Percentiles rank a stretch among this genome's conserved stretches.
Conservation (phyloP, 2,888 invertebrate species). For the Pristionchus mayeri region DNA sequence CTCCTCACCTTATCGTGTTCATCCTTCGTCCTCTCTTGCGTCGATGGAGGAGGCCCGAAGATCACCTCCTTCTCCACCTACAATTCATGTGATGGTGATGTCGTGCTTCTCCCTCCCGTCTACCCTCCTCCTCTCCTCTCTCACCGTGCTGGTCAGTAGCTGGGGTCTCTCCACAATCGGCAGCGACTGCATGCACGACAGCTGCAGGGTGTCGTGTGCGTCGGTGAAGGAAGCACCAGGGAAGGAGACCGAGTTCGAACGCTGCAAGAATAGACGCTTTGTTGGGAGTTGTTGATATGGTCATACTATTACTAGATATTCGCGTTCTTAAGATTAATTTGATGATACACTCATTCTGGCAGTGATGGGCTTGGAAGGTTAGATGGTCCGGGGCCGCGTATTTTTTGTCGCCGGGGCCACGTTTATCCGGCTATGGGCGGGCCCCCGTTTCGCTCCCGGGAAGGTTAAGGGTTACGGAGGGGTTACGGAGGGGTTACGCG, state of each 20-base stretch:
- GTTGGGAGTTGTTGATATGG: no score
- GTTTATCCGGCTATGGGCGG: no score
- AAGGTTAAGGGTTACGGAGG: no score
- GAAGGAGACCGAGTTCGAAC: constrained; percentile 70
- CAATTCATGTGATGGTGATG: not conserved
- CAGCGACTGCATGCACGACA: constrained; percentile 55
- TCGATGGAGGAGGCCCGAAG: constrained; percentile 31
- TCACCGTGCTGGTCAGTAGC: constrained; percentile 31
- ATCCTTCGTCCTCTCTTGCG: constrained; percentile 24
- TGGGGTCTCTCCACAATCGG: constrained; percentile 50
- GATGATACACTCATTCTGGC: no score
- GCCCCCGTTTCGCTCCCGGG: no score
- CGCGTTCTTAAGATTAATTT: no score
- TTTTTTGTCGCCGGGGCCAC: no score
- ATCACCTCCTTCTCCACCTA: constrained; percentile 36
- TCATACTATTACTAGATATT: no score
- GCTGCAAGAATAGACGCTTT: no score
- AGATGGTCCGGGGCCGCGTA: no score
- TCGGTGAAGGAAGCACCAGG: constrained; percentile 76
- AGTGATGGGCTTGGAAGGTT: no score
- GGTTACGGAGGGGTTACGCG: no score
- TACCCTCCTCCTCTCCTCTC: not conserved
- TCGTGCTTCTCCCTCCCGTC: not conserved
- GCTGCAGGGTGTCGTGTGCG: constrained; percentile 75
- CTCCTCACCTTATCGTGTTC: constrained; percentile 48